Percentiles rank a stretch among this genome's conserved stretches.
These are phyloP conservation scores for Epizoanthus rinbou DNA, from an alignment of 92 coral and sea anemone genomes.

Conservation along the genomic window DNA sequence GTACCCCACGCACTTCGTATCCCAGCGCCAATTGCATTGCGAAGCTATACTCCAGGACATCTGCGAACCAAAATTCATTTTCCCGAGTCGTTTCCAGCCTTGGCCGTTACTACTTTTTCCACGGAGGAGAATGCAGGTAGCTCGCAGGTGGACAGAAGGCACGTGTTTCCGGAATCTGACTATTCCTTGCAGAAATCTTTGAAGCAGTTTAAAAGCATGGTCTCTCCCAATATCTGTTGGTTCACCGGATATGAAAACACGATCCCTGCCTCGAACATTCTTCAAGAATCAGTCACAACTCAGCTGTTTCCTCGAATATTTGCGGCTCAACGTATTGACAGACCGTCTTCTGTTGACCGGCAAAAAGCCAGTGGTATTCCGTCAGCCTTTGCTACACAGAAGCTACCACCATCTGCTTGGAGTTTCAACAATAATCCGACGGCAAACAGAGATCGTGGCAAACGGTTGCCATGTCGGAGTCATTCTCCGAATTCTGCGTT, in stretches of 20 bases:
- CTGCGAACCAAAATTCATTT: constrained; percentile 39
- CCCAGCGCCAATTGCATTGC: constrained; percentile 20
- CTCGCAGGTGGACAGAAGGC: constrained; percentile 14
- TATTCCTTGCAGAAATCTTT: background rate
- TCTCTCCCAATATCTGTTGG: constrained; percentile 5
- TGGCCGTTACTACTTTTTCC: background rate
- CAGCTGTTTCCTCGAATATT: constrained; percentile 19
- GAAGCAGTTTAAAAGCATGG: constrained; percentile 4
- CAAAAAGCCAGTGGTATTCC: background rate
- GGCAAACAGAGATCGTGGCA: background rate
- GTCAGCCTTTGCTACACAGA: constrained; percentile 25
- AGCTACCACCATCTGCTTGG: constrained; percentile 1
- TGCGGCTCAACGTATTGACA: constrained; percentile 29
- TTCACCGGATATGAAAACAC: background rate
- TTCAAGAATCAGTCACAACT: constrained; percentile 1
- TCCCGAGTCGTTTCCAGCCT: constrained; percentile 16
- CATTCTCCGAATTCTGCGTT: constrained; percentile 20
- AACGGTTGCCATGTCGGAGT: background rate
- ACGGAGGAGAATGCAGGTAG: constrained; percentile 2
- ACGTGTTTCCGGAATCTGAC: constrained; percentile 8
- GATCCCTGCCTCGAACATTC: constrained; percentile 3
- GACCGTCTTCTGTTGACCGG: background rate
- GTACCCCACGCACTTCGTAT: constrained; percentile 19
- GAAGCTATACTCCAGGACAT: constrained; percentile 25
- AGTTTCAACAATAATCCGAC: constrained; percentile 3